Percentiles rank a stretch among this genome's conserved stretches.
These are phyloP conservation scores for Furcula furcula DNA, from an alignment of 2,888 invertebrate species.

Conservation along the genomic window DNA sequence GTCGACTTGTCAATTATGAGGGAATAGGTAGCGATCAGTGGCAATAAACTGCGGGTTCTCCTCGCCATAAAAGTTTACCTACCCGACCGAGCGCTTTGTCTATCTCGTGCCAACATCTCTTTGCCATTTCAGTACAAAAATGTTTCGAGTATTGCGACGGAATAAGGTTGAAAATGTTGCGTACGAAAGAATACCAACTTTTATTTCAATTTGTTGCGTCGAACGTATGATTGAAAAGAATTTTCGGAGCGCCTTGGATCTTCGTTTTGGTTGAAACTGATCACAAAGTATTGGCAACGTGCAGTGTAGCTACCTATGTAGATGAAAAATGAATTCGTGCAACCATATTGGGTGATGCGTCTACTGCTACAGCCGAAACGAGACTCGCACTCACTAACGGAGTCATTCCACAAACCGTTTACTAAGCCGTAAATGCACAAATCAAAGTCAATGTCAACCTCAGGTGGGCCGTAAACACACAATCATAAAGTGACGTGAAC, in stretches of 20 bases:
- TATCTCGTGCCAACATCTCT: constrained; percentile 45
- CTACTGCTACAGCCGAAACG: constrained; percentile 15
- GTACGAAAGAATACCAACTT: constrained; percentile 12
- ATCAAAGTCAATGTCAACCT: constrained; percentile 81
- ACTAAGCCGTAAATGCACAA: constrained; percentile 75
- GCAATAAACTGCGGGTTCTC: constrained; percentile 76
- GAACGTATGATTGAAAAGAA: constrained; percentile 31
- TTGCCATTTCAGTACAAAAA: constrained; percentile 32
- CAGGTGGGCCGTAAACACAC: constrained; percentile 77
- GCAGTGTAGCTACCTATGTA: too few species aligned
- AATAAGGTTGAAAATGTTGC: constrained; percentile 46
- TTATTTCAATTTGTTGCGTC: constrained; percentile 7
- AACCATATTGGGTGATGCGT: constrained; percentile 8
- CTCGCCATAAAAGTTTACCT: constrained; percentile 75
- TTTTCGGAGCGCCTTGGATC: constrained; percentile 19
- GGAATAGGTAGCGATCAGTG: constrained; percentile 78
- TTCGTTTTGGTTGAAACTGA: constrained; percentile 13
- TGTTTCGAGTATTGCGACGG: constrained; percentile 32
- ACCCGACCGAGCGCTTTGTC: constrained; percentile 67
- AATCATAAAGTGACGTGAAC: constrained; percentile 79
- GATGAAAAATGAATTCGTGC: background rate
- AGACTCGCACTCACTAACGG: constrained; percentile 36
- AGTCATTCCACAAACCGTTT: constrained; percentile 56
- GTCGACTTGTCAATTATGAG: constrained; percentile 77
- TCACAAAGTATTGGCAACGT: background rate